phyloP scores from a whole-genome alignment of 2,888 invertebrate species.

The Oligia latruncula region DNA sequence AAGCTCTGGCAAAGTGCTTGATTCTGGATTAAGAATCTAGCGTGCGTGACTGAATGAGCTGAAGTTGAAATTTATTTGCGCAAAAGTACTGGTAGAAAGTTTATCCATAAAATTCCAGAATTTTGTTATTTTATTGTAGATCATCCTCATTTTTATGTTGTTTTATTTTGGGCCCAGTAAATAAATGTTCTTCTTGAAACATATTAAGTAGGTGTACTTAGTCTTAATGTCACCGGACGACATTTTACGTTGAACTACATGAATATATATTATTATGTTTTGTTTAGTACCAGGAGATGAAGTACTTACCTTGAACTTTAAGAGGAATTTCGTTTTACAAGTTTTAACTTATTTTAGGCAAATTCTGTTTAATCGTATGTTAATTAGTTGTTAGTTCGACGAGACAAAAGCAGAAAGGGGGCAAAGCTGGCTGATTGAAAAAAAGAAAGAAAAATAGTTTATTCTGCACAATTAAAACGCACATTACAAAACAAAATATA shows the following conservation, averaged over 20 bases:
- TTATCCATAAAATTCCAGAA: neutral
- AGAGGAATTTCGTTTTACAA: neutral
- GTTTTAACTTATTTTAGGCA: constrained; percentile 19
- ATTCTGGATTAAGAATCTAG: neutral
- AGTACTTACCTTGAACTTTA: constrained; percentile 44
- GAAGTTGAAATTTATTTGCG: neutral
- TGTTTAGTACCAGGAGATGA: constrained; percentile 8
- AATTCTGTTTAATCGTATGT: neutral
- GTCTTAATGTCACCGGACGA: constrained; percentile 46
- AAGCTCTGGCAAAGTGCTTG: neutral
- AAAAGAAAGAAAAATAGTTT: neutral
- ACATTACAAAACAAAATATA: neutral
- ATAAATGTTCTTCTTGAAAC: constrained; percentile 14
- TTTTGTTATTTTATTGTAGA: neutral
- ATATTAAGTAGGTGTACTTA: constrained; percentile 5
- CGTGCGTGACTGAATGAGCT: neutral
- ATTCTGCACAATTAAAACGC: too few species aligned
- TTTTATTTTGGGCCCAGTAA: neutral
- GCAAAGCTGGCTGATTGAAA: neutral
- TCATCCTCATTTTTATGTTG: neutral
- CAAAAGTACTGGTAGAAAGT: neutral
- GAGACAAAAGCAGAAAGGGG: neutral
- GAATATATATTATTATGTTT: neutral
- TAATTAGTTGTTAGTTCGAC: neutral
- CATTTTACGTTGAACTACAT: constrained; percentile 48